Percentiles rank a stretch among this genome's conserved stretches.
These are phyloP conservation scores for Saimiri boliviensis DNA, from an alignment of 2,113 vertebrate species.

Conservation along the genomic window DNA sequence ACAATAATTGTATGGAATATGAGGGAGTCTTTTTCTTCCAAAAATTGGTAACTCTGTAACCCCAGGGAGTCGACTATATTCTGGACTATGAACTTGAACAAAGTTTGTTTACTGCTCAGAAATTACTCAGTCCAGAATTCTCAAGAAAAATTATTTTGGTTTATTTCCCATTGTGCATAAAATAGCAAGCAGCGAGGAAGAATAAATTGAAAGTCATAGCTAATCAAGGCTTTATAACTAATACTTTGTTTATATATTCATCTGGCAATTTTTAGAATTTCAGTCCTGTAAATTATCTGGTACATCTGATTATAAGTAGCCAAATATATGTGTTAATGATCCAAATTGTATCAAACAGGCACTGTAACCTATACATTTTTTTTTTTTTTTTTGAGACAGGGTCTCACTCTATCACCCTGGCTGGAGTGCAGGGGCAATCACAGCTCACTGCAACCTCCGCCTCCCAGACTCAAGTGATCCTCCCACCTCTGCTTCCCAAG, in stretches of 20 bases:
- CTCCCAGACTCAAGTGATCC: too few species aligned
- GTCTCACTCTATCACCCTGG: too few species aligned
- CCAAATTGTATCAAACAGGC: not conserved
- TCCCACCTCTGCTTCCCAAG: too few species aligned
- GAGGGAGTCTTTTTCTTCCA: not conserved
- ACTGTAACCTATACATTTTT: not conserved
- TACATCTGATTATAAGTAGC: not conserved
- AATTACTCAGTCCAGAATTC: slow-evolving; percentile 26
- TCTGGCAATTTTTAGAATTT: slow-evolving; percentile 10
- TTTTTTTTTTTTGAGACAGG: too few species aligned
- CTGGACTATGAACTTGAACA: not conserved
- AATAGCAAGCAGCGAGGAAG: slow-evolving; percentile 22
- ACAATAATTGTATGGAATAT: not conserved
- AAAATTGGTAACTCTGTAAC: not conserved
- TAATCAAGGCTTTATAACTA: slow-evolving; percentile 13
- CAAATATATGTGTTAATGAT: not conserved
- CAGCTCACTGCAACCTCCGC: too few species aligned
- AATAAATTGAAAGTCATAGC: slow-evolving; percentile 31
- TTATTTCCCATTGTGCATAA: slow-evolving; percentile 29
- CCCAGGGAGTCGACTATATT: not conserved
- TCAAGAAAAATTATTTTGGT: slow-evolving; percentile 4
- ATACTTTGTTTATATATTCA: slow-evolving; percentile 9
- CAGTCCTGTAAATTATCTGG: not conserved
- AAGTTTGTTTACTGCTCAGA: slow-evolving; percentile 49
- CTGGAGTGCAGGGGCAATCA: too few species aligned